phyloP scores from a whole-genome alignment of 1,140 invertebrate genomes.

The Geopemphigus sp. region DNA sequence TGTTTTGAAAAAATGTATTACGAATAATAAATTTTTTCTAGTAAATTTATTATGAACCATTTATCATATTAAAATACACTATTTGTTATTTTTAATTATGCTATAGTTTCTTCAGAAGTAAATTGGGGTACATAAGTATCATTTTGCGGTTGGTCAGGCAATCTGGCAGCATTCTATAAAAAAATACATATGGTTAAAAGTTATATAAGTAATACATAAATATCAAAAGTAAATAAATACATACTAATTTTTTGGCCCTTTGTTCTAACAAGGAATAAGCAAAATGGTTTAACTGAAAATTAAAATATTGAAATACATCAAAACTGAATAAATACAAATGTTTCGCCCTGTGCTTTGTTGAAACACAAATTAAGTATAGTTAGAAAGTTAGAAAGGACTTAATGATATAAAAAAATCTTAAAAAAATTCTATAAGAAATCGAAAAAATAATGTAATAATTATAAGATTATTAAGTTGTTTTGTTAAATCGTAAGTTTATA shows the following conservation, averaged over 20 bases:
- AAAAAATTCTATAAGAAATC: too few species aligned
- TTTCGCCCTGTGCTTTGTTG: too few species aligned
- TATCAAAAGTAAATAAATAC: slow-evolving; percentile 50
- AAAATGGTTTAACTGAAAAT: slow-evolving; percentile 72
- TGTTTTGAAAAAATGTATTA: too few species aligned
- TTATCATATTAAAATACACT: not conserved
- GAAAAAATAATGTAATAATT: too few species aligned
- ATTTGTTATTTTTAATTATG: not conserved
- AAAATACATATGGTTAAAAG: not conserved
- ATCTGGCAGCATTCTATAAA: slow-evolving; percentile 37
- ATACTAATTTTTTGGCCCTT: slow-evolving; percentile 71
- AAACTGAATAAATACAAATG: not conserved
- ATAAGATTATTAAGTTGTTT: too few species aligned
- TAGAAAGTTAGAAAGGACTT: too few species aligned
- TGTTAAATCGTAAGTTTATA: too few species aligned
- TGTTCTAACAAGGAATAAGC: slow-evolving; percentile 74
- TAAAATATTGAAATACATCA: slow-evolving; percentile 31
- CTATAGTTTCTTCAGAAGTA: not conserved
- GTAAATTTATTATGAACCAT: not conserved
- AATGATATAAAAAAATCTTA: too few species aligned
- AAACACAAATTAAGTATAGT: too few species aligned
- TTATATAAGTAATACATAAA: not conserved
- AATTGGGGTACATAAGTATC: slow-evolving; percentile 29
- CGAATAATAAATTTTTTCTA: not conserved
- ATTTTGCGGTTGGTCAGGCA: slow-evolving; percentile 23